Evolutionary conservation across 2,797 vertebrate species (phyloP).

Genomic region (Oreochromis grahami): DNA sequence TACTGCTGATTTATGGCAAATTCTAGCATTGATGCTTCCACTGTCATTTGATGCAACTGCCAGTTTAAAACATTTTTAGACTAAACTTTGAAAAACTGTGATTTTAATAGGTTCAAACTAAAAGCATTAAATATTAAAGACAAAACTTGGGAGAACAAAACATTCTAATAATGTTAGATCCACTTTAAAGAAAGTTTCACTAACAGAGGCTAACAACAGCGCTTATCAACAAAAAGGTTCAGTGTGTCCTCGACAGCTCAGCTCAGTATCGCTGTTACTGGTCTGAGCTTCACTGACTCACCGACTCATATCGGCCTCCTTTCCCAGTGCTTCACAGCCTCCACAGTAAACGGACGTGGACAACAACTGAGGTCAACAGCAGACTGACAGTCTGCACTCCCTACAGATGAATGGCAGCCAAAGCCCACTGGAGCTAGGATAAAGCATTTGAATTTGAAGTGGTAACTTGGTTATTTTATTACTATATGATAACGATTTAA

Average conservation of each 20-base stretch:
- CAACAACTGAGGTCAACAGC: neutral
- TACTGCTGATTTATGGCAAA: neutral
- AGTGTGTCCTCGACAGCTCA: neutral
- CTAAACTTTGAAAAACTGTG: neutral
- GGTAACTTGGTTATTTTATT: neutral
- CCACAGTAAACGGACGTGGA: neutral
- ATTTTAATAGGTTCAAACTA: neutral
- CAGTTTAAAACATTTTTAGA: neutral
- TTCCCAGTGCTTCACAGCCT: neutral
- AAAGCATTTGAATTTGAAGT: neutral
- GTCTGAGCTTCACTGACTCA: neutral
- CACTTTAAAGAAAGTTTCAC: neutral
- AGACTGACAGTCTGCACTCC: neutral
- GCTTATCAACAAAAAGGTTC: neutral
- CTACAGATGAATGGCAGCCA: neutral
- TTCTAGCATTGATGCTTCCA: neutral
- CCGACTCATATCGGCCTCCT: neutral
- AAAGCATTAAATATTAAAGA: neutral
- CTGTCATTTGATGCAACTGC: neutral
- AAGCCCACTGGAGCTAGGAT: neutral
- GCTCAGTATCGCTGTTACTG: neutral
- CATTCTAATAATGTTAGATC: neutral
- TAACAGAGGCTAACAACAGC: neutral
- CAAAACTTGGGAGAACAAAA: neutral
- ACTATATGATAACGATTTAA: neutral